Conservation (phyloP, 1,140 invertebrate genomes). For the Aphis craccivora region DNA sequence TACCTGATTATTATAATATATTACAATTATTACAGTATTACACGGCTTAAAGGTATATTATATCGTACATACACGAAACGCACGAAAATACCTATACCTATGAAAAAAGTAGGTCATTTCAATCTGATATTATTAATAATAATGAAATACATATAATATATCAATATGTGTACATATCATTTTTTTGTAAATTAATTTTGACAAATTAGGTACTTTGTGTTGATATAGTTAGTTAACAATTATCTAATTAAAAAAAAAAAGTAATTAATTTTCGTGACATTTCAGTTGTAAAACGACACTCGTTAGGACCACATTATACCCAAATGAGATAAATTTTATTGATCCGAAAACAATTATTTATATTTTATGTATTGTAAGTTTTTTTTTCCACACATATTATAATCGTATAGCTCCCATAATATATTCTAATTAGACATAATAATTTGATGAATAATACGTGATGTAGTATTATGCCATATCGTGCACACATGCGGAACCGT, state of each 20-base stretch:
- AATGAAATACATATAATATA: neutral
- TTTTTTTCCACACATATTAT: neutral
- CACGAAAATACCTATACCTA: neutral
- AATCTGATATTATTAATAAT: neutral
- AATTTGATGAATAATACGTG: neutral
- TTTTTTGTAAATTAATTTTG: neutral
- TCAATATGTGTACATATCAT: neutral
- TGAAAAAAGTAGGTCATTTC: neutral
- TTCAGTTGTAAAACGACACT: neutral
- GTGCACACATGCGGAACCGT: conserved; percentile 38
- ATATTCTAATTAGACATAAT: conserved; percentile 2
- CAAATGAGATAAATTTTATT: neutral
- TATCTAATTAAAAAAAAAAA: neutral
- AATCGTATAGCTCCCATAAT: neutral
- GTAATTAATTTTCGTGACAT: neutral
- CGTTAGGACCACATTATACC: neutral
- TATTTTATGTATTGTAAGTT: neutral
- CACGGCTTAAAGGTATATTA: neutral
- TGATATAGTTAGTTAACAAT: neutral
- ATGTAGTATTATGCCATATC: neutral
- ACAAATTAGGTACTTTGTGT: neutral
- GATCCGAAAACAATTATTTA: neutral
- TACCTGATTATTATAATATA: neutral
- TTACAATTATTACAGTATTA: neutral
- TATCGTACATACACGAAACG: too few relatives aligned